Evolutionary conservation across 2,113 vertebrate genomes (phyloP), one percentile per base, ranked within the genome.

Genomic region (Mirounga angustirostris): DNA sequence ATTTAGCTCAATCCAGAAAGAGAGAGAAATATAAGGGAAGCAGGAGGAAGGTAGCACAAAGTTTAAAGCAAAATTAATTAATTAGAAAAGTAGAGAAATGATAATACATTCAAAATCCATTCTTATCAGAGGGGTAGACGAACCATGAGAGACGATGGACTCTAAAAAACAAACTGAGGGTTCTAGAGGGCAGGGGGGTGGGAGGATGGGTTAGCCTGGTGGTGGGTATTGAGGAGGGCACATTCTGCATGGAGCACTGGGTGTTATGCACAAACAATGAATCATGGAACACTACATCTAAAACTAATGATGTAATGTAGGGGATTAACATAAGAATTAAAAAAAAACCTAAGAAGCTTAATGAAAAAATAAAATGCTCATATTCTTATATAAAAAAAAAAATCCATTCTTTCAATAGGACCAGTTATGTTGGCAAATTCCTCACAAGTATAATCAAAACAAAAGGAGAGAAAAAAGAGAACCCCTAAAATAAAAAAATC

Each of bases 11-110:
- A 30, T 52, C 30, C 56, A 84, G 89, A 88, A 65, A 63, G 65
- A 87, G 59, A 93, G 8, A 79, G 33, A 40, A 52, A 58, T 33
- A 28, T 15, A 78, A 56, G 9, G 46, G 26, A 82, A 82, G n/a
- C n/a, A 67, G 36, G 28, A 82, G 21, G 40, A 87, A 78, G n/a
- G 16, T 61, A 59, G 13, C 33, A 24, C 14, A 40, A 74, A 80
- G 18, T 73, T 43, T 87, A 88, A 78, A 95, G 73, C 21, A 95
- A 93, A 94, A 97, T 94, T 87, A 96, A 94, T 93, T 89, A 90
- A 91, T 95, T 82, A 92, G 74, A 71, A 90, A 95, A 95, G 52
- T 97, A 52, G 50, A 94, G 67, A 90, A 40, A 80, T 58, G 28
- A 21, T 50, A 21, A 21, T 74, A 96, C 96, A 88, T 92, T 84